Evolutionary conservation across 30 jellyfish, hydroid and myxozoan species (phyloP), one percentile per base, ranked within the genome.

Genomic region (Catostylus mosaicus): DNA sequence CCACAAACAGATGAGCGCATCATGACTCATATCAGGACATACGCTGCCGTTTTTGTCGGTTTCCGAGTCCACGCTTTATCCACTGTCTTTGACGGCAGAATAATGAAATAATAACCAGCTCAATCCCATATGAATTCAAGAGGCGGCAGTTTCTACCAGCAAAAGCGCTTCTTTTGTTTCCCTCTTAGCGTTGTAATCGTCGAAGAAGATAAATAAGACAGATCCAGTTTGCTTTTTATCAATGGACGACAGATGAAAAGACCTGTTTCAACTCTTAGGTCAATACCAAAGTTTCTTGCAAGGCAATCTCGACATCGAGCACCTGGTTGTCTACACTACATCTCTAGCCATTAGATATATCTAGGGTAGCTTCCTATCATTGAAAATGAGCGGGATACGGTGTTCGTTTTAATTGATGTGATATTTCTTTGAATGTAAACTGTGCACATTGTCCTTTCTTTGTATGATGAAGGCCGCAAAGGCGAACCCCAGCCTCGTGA

Each of bases 201-300:
- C 76, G 78, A 36, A 54, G 63, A 76, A 76, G 71, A 68, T 59
- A 76, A 76, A 76, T 37, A 76, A 26, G 66, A 29, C 67, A 76
- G 59, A 76, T 76, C 87, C 87, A 76, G 87, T 76, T 76, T 76
- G 87, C 87, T 56, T 76, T 20, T 26, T 27, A 56, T 76, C 76
- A 76, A 76, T 30, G 48, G 48, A 59, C 16, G 77, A 36, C 87
- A 76, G 87, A 45, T 45, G 83, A 19, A 45, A 60, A 73, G 54
- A 52, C 71, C 62, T 47, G 72, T 35, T 47, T 73, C 36, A 56
- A 50, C 43, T 45, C 50, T 74, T 34, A 51, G 85, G 85, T 73
- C 85, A 73, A 47, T 29, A 52, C 11, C 35, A 11, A 11, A 22
- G 64, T 35, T 27, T 59, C 40, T 18, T 59, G 38, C 71, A 12